Evolutionary conservation across 1,140 invertebrate species (phyloP).

Genomic region (Teleopsis dalmanni): DNA sequence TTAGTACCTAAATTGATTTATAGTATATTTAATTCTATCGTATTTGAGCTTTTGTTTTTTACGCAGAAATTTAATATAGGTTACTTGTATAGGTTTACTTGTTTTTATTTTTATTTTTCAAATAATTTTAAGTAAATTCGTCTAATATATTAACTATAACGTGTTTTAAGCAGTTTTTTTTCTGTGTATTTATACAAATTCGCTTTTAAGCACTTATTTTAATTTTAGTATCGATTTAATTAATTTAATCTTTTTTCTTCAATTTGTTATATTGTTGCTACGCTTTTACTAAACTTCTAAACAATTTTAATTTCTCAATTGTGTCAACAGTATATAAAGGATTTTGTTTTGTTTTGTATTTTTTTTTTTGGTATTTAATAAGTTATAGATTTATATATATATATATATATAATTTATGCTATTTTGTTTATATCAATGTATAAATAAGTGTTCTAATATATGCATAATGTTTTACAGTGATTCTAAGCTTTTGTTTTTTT

Average conservation of each 20-base stretch:
- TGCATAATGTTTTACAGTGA: too few relatives aligned
- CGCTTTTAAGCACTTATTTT: not conserved
- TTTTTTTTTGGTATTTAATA: slow-evolving; percentile 1
- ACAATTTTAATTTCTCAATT: not conserved
- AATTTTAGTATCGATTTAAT: not conserved
- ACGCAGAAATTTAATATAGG: too few relatives aligned
- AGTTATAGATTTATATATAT: not conserved
- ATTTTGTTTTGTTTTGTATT: not conserved
- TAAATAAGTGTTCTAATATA: not conserved
- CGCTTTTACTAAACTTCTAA: not conserved
- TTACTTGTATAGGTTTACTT: too few relatives aligned
- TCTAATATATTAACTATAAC: slow-evolving; percentile 9
- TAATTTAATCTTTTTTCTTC: not conserved
- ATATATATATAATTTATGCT: not conserved
- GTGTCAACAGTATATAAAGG: not conserved
- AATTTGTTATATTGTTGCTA: not conserved
- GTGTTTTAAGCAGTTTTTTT: not conserved
- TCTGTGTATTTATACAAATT: not conserved
- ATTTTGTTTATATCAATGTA: not conserved
- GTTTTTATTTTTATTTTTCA: not conserved
- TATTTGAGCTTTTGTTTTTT: too few relatives aligned
- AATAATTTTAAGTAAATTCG: slow-evolving; percentile 6
- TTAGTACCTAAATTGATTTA: too few relatives aligned
- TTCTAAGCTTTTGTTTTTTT: too few relatives aligned
- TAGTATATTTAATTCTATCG: too few relatives aligned